Base-by-base conservation (phyloP, 2,113 vertebrate genomes). In the Physeter macrocephalus region DNA sequence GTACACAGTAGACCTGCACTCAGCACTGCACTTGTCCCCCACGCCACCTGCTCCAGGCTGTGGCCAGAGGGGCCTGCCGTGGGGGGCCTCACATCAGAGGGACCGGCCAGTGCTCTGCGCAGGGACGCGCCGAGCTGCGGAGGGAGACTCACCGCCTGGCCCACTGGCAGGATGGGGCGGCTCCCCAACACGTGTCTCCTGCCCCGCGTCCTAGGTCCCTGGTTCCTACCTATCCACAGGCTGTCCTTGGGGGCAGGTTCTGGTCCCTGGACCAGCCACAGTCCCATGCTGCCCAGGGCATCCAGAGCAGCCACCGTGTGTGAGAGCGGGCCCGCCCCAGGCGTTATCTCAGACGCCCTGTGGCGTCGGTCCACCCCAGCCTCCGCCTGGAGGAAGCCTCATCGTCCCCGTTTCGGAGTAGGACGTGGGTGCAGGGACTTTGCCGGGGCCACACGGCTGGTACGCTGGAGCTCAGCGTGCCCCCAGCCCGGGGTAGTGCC, bases 341-440 rank as follows among this genome's bases (percentile, higher is more conserved):
- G 46, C 66, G 71, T 59, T 71, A n/a, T n/a, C n/a, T n/a, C n/a
- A n/a, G n/a, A n/a, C n/a, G n/a, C n/a, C n/a, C n/a, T 3, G 6
- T 20, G 46, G 27, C 1, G 0, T 27, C 43, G 67, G 21, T 43
- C 54, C 36, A 15, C 29, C 64, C 43, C 11, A 31, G 80, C 78
- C 14, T n/a, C 15, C 34, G 20, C 6, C 2, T 2, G 27, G 36
- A 90, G 21, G 49, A 12, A n/a, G 29, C 27, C 6, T 13, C 54
- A 5, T 15, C 4, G 39, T 72, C 27, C 81, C 10, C 0, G 0
- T 61, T 17, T 31, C 8, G 25, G 54, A 67, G 59, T 11, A 49
- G 34, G 39, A 18, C 14, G 1, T 5, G 2, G 15, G 12, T 0
- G 5, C n/a, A n/a, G 23, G 49, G 25, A 69, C 66, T 71, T 82